Conservation (phyloP, 37 sponge, comb jelly and placozoan species). For the Mnemiopsis leidyi region DNA sequence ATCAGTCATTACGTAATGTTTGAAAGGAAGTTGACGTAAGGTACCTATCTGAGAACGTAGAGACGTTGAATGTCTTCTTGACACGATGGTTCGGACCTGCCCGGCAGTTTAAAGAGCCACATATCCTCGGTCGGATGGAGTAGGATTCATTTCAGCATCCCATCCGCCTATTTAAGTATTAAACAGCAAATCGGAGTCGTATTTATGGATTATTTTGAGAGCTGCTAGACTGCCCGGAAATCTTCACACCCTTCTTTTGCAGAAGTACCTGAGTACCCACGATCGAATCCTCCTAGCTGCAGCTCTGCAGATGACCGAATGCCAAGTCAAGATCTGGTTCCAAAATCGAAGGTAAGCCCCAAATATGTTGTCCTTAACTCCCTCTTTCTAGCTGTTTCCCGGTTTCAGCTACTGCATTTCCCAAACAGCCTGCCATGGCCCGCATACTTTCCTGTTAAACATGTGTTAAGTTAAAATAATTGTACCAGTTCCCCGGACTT, state of each 20-base stretch:
- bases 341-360: conserved; percentile 65
- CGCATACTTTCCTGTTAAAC: neutral
- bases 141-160: no score
- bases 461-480: conserved; percentile 8
- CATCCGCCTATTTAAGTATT: neutral
- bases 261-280: conserved; percentile 64
- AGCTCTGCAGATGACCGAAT: conserved; percentile 62
- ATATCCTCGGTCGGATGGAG: no score
- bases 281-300: conserved; percentile 56
- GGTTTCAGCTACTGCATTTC: neutral
- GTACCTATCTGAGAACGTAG: no score
- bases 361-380: neutral
- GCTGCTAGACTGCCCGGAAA: neutral
- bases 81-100: no score
- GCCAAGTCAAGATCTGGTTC: conserved; percentile 66
- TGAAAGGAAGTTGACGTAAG: neutral
- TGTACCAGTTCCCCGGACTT: neutral
- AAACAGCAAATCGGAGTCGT: neutral
- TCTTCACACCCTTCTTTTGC: conserved; percentile 8
- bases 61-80: no score
- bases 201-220: neutral
- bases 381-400: neutral
- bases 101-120: no score
- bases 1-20: neutral
- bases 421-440: neutral